phyloP scores from a whole-genome alignment of 2,113 vertebrate genomes.

The Columbina picui region DNA sequence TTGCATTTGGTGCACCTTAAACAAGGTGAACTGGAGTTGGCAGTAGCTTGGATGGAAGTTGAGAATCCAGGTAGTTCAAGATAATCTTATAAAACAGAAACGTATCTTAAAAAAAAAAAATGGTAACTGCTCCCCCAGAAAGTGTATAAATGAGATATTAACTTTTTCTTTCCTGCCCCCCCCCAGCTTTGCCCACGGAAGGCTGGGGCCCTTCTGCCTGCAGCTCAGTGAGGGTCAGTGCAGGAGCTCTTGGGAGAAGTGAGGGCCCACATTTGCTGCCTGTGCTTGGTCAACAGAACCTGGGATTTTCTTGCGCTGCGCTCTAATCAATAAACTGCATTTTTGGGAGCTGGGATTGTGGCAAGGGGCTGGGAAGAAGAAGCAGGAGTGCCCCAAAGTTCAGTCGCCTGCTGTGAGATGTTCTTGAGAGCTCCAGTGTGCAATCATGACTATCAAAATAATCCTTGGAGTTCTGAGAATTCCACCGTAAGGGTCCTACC shows the following conservation, averaged over 20 bases:
- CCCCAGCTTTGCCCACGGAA: not conserved
- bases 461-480: not conserved
- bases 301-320: not conserved
- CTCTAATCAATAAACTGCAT: not conserved
- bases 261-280: not conserved
- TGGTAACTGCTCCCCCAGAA: accelerated
- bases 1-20: not conserved
- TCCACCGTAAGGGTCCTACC: not conserved
- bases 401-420: not conserved
- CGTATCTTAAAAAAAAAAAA: not conserved
- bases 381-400: not conserved
- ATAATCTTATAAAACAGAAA: not conserved
- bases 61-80: not conserved
- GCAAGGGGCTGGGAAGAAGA: not conserved
- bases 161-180: not conserved
- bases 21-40: not conserved
- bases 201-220: not conserved
- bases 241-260: not conserved
- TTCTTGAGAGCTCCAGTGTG: not conserved
- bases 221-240: not conserved
- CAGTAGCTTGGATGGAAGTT: not conserved
- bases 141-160: not conserved
- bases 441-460: not conserved
- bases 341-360: not conserved
- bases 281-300: not conserved